These are phyloP conservation scores for Nephrotoma guestfalica DNA, from an alignment of 2,888 invertebrate species.

Conservation along the genomic window DNA sequence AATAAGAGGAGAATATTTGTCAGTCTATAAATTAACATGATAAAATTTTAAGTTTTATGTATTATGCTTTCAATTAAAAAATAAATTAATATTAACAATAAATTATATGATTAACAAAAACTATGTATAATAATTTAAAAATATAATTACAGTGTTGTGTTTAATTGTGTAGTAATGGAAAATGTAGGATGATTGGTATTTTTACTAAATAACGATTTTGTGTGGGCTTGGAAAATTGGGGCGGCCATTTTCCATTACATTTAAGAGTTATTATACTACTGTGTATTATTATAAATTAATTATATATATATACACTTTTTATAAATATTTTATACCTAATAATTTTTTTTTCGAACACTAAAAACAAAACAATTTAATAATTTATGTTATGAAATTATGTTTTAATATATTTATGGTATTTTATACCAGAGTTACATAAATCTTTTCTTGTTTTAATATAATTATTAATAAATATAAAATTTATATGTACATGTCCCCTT, in stretches of 20 bases:
- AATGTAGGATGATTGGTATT: not conserved
- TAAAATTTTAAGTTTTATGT: not conserved
- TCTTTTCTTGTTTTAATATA: not conserved
- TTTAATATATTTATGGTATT: not conserved
- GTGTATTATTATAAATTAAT: not conserved
- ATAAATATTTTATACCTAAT: not conserved
- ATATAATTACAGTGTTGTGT: not conserved
- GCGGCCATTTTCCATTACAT: not conserved
- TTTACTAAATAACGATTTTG: not conserved
- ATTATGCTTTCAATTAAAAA: not conserved
- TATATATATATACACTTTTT: not conserved
- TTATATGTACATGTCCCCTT: not conserved
- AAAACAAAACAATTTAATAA: not conserved
- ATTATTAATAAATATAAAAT: not conserved
- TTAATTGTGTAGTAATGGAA: not conserved
- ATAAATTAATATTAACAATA: not conserved
- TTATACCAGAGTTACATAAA: not conserved
- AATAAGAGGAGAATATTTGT: not conserved
- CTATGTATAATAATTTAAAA: not conserved
- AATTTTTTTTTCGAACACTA: not conserved
- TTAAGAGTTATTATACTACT: not conserved
- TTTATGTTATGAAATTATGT: not conserved
- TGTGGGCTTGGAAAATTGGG: not conserved
- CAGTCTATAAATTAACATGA: not conserved
- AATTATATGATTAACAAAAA: not conserved